Evolutionary conservation across 2,888 invertebrate genomes (phyloP), one percentile per base, ranked within the genome.

Genomic region (Parasteatoda lunata): DNA sequence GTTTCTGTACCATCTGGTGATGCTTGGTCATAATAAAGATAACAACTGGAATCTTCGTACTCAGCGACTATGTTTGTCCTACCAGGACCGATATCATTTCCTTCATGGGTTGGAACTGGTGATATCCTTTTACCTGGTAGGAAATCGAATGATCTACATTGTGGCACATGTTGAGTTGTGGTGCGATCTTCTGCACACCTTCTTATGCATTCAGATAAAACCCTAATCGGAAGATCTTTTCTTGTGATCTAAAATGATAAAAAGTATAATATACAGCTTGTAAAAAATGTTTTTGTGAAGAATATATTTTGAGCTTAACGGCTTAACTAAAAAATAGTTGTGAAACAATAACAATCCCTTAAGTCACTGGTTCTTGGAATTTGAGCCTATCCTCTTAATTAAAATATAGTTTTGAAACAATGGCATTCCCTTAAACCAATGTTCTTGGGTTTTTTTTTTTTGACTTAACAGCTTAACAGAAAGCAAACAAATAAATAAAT

Each of bases 1-100:
- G 95, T 96, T 59, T 97, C 97, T 71, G 96, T 96, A 66, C 97
- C 97, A 92, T 97, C 97, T 0, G 97, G 97, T 77, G 95, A 95
- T 0, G 96, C 96, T 90, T 96, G 96, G 91, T 97, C 97, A 59
- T 96, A 93, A 0, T 96, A 96, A 89, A 97, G 92, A 91, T 96
- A 97, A 91, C 97, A 97, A 15, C 95, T 95, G 11, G 96, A 96
- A 91, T 97, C 97, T 91, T 97, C 97, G 91, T 90, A 91, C 96
- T 90, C 89, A 3, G 83, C 85, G 9, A 78, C 73, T 4, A 79
- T 66, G 13, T 64, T 64, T 8, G 64, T 76, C 11, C 76, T 71
- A 6, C 65, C 71, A 3, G 73, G 13, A 30, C 65, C 70, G 4
- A 82, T 64, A 49, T 87, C 82, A 52, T 82, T 78, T 11, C 70